These are phyloP conservation scores for Clarias gariepinus DNA, from an alignment of 2,113 vertebrate species.

Conservation along the genomic window DNA sequence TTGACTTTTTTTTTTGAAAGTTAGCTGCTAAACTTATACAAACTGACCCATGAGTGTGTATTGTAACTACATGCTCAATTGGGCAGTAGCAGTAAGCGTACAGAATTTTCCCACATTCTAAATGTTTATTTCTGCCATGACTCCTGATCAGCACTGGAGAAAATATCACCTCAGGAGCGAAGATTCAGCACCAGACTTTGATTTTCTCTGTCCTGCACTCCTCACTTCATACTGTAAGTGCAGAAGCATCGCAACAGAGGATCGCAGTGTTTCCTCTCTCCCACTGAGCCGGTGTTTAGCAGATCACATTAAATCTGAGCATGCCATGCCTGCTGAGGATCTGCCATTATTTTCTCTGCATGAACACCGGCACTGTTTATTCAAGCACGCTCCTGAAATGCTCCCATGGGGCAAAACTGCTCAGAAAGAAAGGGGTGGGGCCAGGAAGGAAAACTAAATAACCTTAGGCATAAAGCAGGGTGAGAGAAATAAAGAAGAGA, in stretches of 20 bases:
- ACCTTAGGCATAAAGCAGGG: background rate
- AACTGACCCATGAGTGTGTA: background rate
- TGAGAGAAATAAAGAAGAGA: background rate
- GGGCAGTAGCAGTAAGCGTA: background rate
- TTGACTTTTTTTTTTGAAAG: background rate
- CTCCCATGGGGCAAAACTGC: background rate
- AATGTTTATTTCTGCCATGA: background rate
- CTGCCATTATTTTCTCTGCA: slow-evolving; percentile 54
- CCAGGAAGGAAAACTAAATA: background rate
- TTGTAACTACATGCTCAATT: background rate
- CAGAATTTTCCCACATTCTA: background rate
- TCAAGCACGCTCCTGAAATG: slow-evolving; percentile 54
- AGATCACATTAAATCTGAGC: slow-evolving; percentile 51
- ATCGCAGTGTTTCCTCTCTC: slow-evolving; percentile 43
- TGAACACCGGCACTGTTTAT: slow-evolving; percentile 61
- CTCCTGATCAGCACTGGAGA: background rate
- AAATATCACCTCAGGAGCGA: background rate
- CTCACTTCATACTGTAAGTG: slow-evolving; percentile 52
- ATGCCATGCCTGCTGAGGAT: slow-evolving; percentile 30
- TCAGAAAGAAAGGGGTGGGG: background rate
- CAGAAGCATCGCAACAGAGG: slow-evolving; percentile 39
- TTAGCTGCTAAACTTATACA: too few relatives aligned
- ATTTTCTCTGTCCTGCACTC: too few relatives aligned
- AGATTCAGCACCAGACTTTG: background rate
- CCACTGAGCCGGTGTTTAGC: slow-evolving; percentile 57